phyloP scores from a whole-genome alignment of 2,888 invertebrate genomes.

The Gari tellinella region DNA sequence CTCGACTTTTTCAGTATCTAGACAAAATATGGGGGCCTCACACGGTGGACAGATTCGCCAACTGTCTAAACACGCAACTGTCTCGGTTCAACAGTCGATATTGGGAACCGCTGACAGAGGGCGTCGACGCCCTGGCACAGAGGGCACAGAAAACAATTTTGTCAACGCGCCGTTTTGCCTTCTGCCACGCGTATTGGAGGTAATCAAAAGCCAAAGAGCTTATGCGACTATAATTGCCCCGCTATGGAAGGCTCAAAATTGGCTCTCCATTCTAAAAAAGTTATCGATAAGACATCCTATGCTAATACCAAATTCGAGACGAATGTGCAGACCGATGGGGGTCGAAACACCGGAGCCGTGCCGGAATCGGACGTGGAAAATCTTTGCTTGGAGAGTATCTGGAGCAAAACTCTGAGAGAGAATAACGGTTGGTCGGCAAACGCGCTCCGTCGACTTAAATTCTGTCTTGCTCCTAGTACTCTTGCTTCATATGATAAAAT shows the following conservation, averaged over 20 bases:
- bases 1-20: constrained; percentile 18
- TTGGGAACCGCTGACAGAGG: constrained; percentile 22
- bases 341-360: constrained; percentile 12
- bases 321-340: constrained; percentile 6
- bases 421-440: constrained; percentile 5
- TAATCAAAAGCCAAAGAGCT: constrained; percentile 15
- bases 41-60: constrained; percentile 29
- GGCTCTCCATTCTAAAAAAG: constrained; percentile 7
- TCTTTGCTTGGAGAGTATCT: constrained; percentile 10
- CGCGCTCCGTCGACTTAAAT: not conserved
- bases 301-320: not conserved
- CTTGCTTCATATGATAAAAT: constrained; percentile 14
- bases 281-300: constrained; percentile 13
- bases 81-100: constrained; percentile 36
- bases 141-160: constrained; percentile 34
- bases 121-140: constrained; percentile 34
- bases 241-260: constrained; percentile 25
- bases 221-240: constrained; percentile 29
- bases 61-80: constrained; percentile 20
- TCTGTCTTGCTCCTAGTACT: constrained; percentile 1
- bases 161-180: constrained; percentile 44
- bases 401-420: not conserved
- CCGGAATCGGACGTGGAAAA: not conserved
- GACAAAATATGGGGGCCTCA: constrained; percentile 31
- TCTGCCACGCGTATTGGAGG: constrained; percentile 16